These are phyloP conservation scores for Formica aserva DNA, from an alignment of 2,888 invertebrate genomes.

Conservation along the genomic window DNA sequence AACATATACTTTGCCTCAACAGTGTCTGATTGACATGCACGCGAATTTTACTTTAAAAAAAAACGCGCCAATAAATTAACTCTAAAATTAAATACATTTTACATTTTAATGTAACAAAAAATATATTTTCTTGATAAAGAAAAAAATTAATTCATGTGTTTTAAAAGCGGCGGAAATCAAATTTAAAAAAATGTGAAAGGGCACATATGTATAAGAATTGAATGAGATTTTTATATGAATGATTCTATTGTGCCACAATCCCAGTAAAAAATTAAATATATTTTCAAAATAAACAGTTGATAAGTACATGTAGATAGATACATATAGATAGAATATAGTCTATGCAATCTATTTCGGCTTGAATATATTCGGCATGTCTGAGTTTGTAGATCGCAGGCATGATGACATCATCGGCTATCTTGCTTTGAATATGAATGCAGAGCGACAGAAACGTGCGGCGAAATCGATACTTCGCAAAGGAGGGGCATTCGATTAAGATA, in stretches of 20 bases:
- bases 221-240: not conserved
- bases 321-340: not conserved
- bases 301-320: not conserved
- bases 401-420: slow-evolving; percentile 52
- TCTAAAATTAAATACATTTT: not conserved
- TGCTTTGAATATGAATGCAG: slow-evolving; percentile 39
- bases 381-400: slow-evolving; percentile 32
- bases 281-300: not conserved
- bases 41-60: not conserved
- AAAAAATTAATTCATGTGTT: not conserved
- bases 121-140: not conserved
- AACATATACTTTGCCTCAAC: slow-evolving; percentile 26
- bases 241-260: not conserved
- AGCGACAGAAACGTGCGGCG: slow-evolving; percentile 22
- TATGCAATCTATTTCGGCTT: slow-evolving; percentile 1
- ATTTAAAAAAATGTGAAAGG: not conserved
- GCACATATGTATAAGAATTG: not conserved
- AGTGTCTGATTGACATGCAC: not conserved
- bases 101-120: not conserved
- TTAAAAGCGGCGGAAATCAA: not conserved
- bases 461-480: slow-evolving; percentile 41
- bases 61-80: not conserved
- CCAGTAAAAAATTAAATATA: not conserved
- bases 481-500: not conserved
- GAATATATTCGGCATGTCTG: slow-evolving; percentile 16